Conservation (phyloP, 2,113 vertebrate genomes). For the Willisornis vidua region DNA sequence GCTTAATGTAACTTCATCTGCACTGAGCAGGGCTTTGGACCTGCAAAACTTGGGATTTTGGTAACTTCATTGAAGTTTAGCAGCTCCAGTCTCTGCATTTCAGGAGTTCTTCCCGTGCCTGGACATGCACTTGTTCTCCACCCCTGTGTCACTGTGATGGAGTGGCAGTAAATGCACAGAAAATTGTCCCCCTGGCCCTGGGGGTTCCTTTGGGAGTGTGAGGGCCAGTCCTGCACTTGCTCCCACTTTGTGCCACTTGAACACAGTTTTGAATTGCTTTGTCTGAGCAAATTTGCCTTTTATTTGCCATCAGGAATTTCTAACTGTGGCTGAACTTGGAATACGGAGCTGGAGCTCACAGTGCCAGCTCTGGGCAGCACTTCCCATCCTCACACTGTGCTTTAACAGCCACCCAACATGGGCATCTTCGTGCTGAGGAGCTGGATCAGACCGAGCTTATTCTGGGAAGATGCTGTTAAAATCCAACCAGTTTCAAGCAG, state of each 20-base stretch:
- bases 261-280: not conserved
- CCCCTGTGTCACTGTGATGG: not conserved
- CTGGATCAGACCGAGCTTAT: not conserved
- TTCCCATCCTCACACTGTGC: not conserved
- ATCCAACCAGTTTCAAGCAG: not conserved
- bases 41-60: not conserved
- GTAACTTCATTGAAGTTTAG: not conserved
- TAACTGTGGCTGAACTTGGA: not conserved
- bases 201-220: not conserved
- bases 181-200: not conserved
- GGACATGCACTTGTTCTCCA: not conserved
- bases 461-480: not conserved
- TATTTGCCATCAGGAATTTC: not conserved
- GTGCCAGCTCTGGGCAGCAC: not conserved
- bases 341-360: not conserved
- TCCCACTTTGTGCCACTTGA: not conserved
- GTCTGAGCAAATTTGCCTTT: not conserved
- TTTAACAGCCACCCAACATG: not conserved
- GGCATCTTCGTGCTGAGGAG: not conserved
- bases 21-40: not conserved
- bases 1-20: slow-evolving; percentile 19
- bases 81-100: not conserved
- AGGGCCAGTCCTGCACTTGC: not conserved
- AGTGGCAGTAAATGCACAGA: not conserved
- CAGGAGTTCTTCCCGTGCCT: not conserved